Evolutionary conservation across 2,113 vertebrate genomes (phyloP), one percentile per base, ranked within the genome.

Genomic region (Myrmecophaga tridactyla): DNA sequence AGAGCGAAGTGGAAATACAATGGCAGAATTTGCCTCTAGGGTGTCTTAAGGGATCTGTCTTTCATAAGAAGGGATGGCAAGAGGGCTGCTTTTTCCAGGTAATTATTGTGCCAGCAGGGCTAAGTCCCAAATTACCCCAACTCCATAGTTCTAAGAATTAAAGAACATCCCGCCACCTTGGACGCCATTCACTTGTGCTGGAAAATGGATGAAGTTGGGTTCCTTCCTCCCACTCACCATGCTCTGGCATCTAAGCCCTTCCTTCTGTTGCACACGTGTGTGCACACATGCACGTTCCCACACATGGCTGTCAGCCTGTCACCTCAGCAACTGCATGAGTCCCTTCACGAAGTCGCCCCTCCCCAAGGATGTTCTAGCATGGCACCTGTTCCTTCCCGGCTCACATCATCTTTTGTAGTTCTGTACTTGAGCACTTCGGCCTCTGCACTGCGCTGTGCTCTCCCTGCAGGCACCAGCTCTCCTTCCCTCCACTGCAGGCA

Each of bases 61-160:
- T 77, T 31, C 31, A 8, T 3, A 6, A 27, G 81, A 76, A 72
- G 31, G 23, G 12, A 14, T 1, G 1, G 25, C 23, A 51, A 7
- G n/a, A n/a, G n/a, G n/a, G n/a, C n/a, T 1, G 8, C 5, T 29
- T 53, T 48, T 15, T 60, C n/a, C 3, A 29, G 78, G 53, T 1
- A 5, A 2, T 3, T 6, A 0, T 60, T 34, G 0, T 2, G 7
- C 1, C 4, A 48, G 53, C 65, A 3, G 6, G 72, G 36, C 75
- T 4, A 1, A 21, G 58, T 48, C 58, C 70, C 76, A 48, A 1
- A 3, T 34, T 29, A 8, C 41, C 51, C 20, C 46, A 3, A 70
- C 63, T 60, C 53, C 9, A 0, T 27, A 13, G 4, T 12, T 46
- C 14, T 34, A 29, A 20, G 41, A 21, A 17, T 27, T 48, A 48